A percentile compares a stretch with the other conserved stretches of the same genome.
These are phyloP conservation scores for Neodiprion lecontei DNA, from an alignment of 1,140 invertebrate species.

Conservation along the genomic window DNA sequence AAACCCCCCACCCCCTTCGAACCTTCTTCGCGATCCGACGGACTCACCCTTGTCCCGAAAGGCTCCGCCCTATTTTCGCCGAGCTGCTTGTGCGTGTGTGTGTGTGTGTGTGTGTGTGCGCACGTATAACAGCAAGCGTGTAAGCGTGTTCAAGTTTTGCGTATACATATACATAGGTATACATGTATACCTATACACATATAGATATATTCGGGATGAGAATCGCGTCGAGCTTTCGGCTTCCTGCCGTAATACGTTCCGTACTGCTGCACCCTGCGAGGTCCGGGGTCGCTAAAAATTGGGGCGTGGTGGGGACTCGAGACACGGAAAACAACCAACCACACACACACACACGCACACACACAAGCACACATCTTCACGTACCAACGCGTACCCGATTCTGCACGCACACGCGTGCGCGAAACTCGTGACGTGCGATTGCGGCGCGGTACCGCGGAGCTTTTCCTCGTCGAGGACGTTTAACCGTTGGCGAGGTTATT, in stretches of 20 bases:
- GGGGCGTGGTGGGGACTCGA: constrained; percentile 1
- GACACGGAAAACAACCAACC: not conserved
- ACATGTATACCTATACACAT: not conserved
- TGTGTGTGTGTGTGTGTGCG: too few species aligned
- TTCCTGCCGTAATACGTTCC: not conserved
- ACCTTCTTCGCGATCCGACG: too few species aligned
- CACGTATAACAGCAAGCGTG: not conserved
- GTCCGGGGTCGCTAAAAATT: not conserved
- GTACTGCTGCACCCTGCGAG: not conserved
- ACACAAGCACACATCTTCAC: not conserved
- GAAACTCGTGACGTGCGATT: too few species aligned
- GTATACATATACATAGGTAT: not conserved
- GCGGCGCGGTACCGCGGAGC: too few species aligned
- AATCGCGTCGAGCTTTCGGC: not conserved
- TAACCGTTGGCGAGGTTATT: too few species aligned
- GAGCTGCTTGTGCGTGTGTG: too few species aligned
- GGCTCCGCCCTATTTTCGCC: not conserved
- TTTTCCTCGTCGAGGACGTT: too few species aligned
- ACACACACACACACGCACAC: not conserved
- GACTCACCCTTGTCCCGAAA: not conserved
- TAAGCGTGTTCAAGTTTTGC: not conserved
- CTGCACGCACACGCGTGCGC: not conserved
- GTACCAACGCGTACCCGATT: too few species aligned
- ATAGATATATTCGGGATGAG: not conserved
- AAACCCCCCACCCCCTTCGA: too few species aligned